Base-by-base conservation (phyloP, 2,888 invertebrate species). In the Dexiosoma caninum region DNA sequence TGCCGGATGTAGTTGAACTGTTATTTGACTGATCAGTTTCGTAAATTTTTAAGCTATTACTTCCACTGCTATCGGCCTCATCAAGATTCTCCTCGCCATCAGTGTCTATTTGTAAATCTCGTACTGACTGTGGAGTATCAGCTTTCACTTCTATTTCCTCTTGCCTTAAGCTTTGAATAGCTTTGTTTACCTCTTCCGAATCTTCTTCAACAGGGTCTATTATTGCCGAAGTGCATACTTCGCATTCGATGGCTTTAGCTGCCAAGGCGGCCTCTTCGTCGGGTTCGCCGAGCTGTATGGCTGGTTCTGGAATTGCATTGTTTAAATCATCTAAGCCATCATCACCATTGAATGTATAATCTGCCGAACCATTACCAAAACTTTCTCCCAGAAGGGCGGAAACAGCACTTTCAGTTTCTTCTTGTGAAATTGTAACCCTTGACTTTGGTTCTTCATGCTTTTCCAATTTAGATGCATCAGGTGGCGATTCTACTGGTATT, bases 391-490 rank as follows among this genome's bases (percentile, higher is more conserved):
- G 90, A 30, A 97, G 90, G 0, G 97, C 96, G 8, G 96, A 96
- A 0, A 97, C 97, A 0, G 97, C 97, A 88, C 96, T 96, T 89
- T 96, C 97, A 0, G 97, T 97, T 90, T 97, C 97, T 91, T 97
- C 97, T 90, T 97, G 97, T 0, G 96, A 97, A 85, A 97, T 97
- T 19, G 88, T 88, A 9, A 95, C 95, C 57, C 96, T 92, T 0
- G 95, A 95, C 86, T 95, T 96, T 53, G 83, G 85, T 86, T 95
- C 95, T 81, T 95, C 95, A 0, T 90, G 83, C 86, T 93, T 93
- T 62, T 93, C 93, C 55, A 86, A 21, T 84, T 92, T 92, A 10
- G 90, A 89, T 70, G 87, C 89, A 85, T 88, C 91, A 4, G 90
- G 87, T 0, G 88, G 86, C 10, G 91, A 91, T 83, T 88, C 90